phyloP scores from a whole-genome alignment of 2,888 invertebrate genomes.

The Pachymerium ferrugineum region DNA sequence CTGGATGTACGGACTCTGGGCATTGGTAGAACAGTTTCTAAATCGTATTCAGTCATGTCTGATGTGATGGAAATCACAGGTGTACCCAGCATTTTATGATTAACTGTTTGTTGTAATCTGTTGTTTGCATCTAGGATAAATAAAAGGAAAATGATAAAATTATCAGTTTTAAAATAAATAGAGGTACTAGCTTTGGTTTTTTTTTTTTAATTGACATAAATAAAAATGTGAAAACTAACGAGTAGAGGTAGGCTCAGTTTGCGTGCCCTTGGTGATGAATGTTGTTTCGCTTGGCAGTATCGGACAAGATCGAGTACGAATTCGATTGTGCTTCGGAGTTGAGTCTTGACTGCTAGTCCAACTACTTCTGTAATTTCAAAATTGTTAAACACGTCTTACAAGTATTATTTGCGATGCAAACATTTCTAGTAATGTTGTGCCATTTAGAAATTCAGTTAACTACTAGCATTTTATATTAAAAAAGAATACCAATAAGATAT shows the following conservation, averaged over 20 bases:
- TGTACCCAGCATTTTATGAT: neutral
- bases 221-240: neutral
- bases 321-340: conserved; percentile 36
- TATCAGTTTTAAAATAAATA: neutral
- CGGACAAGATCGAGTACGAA: conserved; percentile 36
- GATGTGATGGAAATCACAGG: neutral
- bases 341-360: conserved; percentile 35
- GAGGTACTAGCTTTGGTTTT: neutral
- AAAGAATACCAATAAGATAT: neutral
- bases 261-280: conserved; percentile 37
- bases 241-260: conserved; percentile 36
- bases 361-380: neutral
- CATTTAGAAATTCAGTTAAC: no score
- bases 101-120: neutral
- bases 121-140: neutral
- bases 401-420: no score
- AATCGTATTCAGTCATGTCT: neutral
- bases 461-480: no score
- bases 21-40: neutral
- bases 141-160: neutral
- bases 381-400: no score
- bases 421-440: no score
- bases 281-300: conserved; percentile 37
- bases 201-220: neutral
- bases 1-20: neutral